Percentiles rank a stretch among this genome's conserved stretches.
These are phyloP conservation scores for Myripristis jacobus DNA, from an alignment of 2,797 vertebrate species.

Conservation along the genomic window DNA sequence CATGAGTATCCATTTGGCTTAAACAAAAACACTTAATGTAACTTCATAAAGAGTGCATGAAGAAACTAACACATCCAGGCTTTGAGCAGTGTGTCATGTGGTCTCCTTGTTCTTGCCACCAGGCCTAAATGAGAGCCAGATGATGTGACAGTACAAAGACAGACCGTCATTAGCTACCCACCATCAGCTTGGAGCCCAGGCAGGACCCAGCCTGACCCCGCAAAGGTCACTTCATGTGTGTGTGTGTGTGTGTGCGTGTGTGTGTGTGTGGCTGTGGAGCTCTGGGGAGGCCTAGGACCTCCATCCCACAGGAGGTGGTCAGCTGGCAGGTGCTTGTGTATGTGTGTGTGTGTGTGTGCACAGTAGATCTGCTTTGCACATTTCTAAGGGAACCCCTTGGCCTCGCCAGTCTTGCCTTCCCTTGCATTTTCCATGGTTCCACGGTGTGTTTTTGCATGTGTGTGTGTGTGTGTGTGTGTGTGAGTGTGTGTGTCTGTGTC, in stretches of 20 bases:
- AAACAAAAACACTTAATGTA: slow-evolving; percentile 1
- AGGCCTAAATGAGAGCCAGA: slow-evolving; percentile 58
- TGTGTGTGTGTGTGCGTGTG: slow-evolving; percentile 10
- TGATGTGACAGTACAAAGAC: slow-evolving; percentile 53
- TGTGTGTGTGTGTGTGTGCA: slow-evolving; percentile 19
- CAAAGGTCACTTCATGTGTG: slow-evolving; percentile 46
- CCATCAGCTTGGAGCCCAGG: slow-evolving; percentile 46
- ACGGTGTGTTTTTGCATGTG: slow-evolving; percentile 46
- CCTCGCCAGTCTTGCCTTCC: slow-evolving; percentile 55
- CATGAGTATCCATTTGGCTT: slow-evolving; percentile 1
- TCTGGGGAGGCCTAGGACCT: slow-evolving; percentile 40
- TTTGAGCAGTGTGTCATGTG: slow-evolving; percentile 15
- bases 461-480: slow-evolving; percentile 36
- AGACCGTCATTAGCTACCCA: slow-evolving; percentile 48
- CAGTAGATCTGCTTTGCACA: slow-evolving; percentile 69
- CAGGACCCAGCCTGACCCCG: slow-evolving; percentile 47
- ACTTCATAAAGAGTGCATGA: neutral
- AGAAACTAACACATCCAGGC: slow-evolving; percentile 18
- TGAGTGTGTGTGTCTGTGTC: slow-evolving; percentile 30
- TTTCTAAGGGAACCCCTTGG: slow-evolving; percentile 67
- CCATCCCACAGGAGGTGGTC: slow-evolving; percentile 48
- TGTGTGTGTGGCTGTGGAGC: slow-evolving; percentile 30
- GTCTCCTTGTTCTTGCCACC: slow-evolving; percentile 15
- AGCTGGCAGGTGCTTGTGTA: slow-evolving; percentile 68
- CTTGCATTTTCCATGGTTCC: slow-evolving; percentile 73